Evolutionary conservation across 2,797 vertebrate genomes (phyloP).

Genomic region (Neosilurus mollespiculum): DNA sequence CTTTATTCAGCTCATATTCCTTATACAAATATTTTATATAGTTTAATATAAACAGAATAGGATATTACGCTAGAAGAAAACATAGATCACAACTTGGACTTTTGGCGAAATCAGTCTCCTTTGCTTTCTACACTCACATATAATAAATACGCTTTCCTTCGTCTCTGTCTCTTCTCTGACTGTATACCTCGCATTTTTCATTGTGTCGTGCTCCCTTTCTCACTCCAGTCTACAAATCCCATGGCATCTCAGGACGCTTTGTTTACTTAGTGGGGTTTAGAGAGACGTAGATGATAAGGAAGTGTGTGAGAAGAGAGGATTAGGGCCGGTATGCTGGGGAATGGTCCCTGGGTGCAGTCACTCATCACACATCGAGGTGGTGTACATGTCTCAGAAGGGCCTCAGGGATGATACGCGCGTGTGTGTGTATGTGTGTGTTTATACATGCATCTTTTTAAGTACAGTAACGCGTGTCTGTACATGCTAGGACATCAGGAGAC

Average conservation of each 20-base stretch:
- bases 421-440: not conserved
- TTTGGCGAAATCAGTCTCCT: not conserved
- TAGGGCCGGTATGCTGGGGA: slow-evolving; percentile 34
- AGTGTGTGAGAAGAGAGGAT: slow-evolving; percentile 47
- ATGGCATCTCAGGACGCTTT: slow-evolving; percentile 8
- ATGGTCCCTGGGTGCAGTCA: slow-evolving; percentile 45
- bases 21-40: slow-evolving; percentile 31
- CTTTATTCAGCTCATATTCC: slow-evolving; percentile 44
- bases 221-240: slow-evolving; percentile 35
- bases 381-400: slow-evolving; percentile 1
- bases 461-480: not conserved
- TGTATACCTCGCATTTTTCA: not conserved
- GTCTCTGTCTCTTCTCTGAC: not conserved
- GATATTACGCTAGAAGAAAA: not conserved
- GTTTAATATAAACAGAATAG: not conserved
- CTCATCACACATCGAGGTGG: slow-evolving; percentile 42
- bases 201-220: slow-evolving; percentile 48
- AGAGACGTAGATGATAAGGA: slow-evolving; percentile 39
- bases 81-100: not conserved
- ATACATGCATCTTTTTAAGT: not conserved
- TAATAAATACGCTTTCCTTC: not conserved
- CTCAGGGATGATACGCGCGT: not conserved
- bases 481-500: not conserved
- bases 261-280: slow-evolving; percentile 45
- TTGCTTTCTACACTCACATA: not conserved